Evolutionary conservation across 2,888 invertebrate genomes (phyloP).

Genomic region (Diaphora mendica): DNA sequence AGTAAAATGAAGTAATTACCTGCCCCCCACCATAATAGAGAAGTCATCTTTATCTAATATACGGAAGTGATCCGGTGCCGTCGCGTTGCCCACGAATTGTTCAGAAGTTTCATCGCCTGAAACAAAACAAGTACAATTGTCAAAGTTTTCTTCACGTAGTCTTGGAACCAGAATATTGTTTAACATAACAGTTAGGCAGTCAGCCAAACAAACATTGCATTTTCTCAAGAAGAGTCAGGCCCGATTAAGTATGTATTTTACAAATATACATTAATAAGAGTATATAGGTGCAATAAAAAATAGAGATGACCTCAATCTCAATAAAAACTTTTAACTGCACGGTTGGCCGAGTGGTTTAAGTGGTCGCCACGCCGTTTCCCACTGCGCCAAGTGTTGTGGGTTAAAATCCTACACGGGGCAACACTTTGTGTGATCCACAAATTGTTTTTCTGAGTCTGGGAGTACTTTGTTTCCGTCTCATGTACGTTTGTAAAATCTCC

Average conservation of each 20-base stretch:
- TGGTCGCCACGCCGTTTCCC: no score
- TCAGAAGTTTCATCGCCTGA: constrained; percentile 91
- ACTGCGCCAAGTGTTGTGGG: no score
- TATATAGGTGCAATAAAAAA: background rate
- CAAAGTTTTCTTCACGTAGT: background rate
- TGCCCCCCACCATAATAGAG: constrained; percentile 95
- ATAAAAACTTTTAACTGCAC: background rate
- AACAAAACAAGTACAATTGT: constrained; percentile 68
- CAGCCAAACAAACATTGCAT: background rate
- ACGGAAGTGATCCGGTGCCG: constrained; percentile 94
- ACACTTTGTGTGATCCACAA: no score
- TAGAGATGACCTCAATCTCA: background rate
- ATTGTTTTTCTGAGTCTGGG: no score
- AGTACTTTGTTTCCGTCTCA: no score
- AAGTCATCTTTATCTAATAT: constrained; percentile 95
- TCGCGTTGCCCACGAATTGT: constrained; percentile 92
- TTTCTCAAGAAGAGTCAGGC: background rate
- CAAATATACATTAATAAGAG: no score
- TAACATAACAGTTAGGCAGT: background rate
- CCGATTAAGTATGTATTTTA: no score
- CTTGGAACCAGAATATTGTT: background rate
- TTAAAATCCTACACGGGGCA: no score
- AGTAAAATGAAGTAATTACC: constrained; percentile 83
- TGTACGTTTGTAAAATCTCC: no score
- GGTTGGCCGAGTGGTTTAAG: no score